Base-by-base conservation (phyloP, 2,888 invertebrate genomes). In the Iselma pallidipennis region DNA sequence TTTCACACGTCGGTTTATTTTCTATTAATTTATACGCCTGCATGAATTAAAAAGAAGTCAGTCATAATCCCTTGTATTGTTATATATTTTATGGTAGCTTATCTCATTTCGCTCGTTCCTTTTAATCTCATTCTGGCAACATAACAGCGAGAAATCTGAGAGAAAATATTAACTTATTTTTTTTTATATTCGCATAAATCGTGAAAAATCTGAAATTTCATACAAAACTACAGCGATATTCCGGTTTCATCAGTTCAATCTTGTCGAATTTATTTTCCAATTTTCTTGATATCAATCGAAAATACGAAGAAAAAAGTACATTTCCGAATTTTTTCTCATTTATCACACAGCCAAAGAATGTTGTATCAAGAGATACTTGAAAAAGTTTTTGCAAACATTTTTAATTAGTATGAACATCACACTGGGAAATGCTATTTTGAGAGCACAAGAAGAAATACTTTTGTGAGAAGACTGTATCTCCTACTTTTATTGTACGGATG, bases 131-230 rank as follows among this genome's bases (percentile, higher is more conserved):
- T 60, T 54, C 55, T 33, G 23, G 19, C 31, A 54, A 60, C 59
- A 37, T 58, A 55, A 55, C 58, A 58, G 16, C 19, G 56, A 51
- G 60, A 60, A 62, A 63, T 63, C 59, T 59, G 59, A 60, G 55
- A 53, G 63, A 54, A 57, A 63, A 59, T 63, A 63, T 63, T 55
- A 59, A 63, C 59, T 63, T 59, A 57, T 52, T 63, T 63, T 16
- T n/a, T n/a, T 58, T 63, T 59, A 54, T 60, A 60, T 60, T 57
- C 49, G 49, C 42, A 60, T 59, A 60, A 63, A 60, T 60, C 59
- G 48, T 26, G 26, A 12, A 56, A 55, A 58, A 49, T 58, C 48
- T 51, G 55, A 51, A 62, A 48, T 58, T 55, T 63, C 42, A 57
- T 57, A 59, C 28, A 21, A 59, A 63, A 45, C 19, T 45, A 45